Conservation (phyloP, 2,113 vertebrate genomes). For the Cathartes aura region DNA sequence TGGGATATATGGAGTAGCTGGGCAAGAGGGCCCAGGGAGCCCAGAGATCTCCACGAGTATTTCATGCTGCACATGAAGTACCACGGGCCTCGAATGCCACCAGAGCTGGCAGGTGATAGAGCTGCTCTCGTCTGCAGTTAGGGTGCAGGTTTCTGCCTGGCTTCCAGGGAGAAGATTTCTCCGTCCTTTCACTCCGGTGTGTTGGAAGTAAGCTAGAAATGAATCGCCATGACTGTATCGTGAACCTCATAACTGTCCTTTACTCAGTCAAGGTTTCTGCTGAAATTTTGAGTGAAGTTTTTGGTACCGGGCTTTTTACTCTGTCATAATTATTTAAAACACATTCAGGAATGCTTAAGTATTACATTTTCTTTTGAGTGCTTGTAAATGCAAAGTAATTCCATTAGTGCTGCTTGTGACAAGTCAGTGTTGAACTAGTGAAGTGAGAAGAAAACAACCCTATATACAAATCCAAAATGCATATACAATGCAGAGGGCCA, state of each 20-base stretch:
- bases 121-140: neutral
- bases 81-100: neutral
- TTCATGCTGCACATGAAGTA: neutral
- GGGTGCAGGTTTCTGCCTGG: neutral
- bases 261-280: neutral
- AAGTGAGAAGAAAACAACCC: neutral
- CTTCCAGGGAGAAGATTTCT: neutral
- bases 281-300: neutral
- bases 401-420: neutral
- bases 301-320: neutral
- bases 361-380: neutral
- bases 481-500: neutral
- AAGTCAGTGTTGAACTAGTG: neutral
- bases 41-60: neutral
- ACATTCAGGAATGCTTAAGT: neutral
- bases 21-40: neutral
- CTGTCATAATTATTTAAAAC: neutral
- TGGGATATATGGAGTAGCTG: neutral
- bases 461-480: neutral
- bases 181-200: neutral
- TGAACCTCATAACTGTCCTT: neutral
- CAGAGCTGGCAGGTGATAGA: fast-evolving
- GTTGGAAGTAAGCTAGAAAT: neutral
- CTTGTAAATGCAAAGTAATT: neutral
- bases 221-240: fast-evolving